Evolutionary conservation across 2,797 vertebrate genomes (phyloP), one percentile per base, ranked within the genome.

Genomic region (Sebastes nivosus): DNA sequence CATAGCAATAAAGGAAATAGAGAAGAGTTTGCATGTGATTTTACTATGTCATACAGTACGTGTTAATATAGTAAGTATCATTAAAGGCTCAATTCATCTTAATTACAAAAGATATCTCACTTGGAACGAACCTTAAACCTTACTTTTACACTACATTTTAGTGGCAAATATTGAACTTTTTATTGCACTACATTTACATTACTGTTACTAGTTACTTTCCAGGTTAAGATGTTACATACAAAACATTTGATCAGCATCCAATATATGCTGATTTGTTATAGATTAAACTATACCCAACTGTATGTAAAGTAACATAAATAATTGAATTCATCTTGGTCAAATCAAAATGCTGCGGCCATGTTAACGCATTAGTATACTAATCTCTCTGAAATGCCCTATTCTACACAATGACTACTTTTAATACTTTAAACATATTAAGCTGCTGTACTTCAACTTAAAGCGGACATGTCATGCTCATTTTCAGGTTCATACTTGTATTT

Each of bases 1-100:
- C 84, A 83, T 66, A 59, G 72, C 86, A 80, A 80, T 42, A 20
- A 67, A 69, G 75, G 27, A 73, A 52, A 79, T 20, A 29, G 22
- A 22, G 6, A 80, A 14, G 20, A 68, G 54, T 70, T 54, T 42
- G 34, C 18, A 20, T n/a, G 22, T 5, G 22, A 36, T 55, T 67
- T 55, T 30, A 67, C 1, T 4, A 4, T 36, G 14, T 46, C 2
- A 12, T 5, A n/a, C 13, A 54, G 18, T 54, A 29, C 2, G 4
- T 80, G 27, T 25, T 8, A 38, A 10, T 38, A 18, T 27, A 18
- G 4, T 16, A 9, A 25, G 25, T 20, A 42, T 6, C 14, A 57
- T 32, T 46, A 36, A 59, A 66, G 25, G 30, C 22, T 8, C 18
- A 46, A 6, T 61, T 67, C 38, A 66, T 7, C 4, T 7, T 27